phyloP scores from a whole-genome alignment of 1,140 invertebrate species.

The Psix sp. region DNA sequence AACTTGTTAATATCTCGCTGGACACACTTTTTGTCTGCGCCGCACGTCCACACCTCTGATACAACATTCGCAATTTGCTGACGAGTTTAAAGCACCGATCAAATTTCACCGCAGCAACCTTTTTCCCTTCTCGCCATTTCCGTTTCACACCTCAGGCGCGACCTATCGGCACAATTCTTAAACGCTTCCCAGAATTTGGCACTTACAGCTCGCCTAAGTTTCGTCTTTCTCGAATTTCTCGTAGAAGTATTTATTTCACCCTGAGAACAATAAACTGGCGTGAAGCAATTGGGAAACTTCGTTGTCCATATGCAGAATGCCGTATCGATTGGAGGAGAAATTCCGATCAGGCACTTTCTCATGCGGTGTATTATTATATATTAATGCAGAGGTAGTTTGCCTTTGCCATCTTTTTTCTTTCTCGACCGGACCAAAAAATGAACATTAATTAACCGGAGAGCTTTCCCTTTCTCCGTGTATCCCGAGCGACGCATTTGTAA shows the following conservation, averaged over 20 bases:
- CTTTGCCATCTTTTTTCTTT: slow-evolving; percentile 13
- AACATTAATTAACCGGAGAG: slow-evolving; percentile 32
- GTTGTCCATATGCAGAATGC: background rate
- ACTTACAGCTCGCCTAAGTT: no score
- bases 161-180: no score
- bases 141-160: no score
- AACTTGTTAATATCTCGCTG: slow-evolving; percentile 23
- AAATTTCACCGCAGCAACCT: no score
- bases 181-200: no score
- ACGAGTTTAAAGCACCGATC: background rate
- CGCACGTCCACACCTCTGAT: slow-evolving; percentile 26
- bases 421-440: slow-evolving; percentile 19
- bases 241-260: no score
- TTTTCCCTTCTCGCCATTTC: no score
- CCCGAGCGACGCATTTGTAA: slow-evolving; percentile 29
- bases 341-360: slow-evolving; percentile 15
- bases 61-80: slow-evolving; percentile 1
- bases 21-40: slow-evolving; percentile 11
- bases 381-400: slow-evolving; percentile 20
- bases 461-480: slow-evolving; percentile 39
- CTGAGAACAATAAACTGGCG: no score
- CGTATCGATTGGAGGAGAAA: slow-evolving; percentile 28
- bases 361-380: background rate
- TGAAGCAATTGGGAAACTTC: no score
- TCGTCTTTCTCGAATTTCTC: no score